Base-by-base conservation (phyloP, 1,140 invertebrate genomes). In the Macrosteles quadrilineatus region DNA sequence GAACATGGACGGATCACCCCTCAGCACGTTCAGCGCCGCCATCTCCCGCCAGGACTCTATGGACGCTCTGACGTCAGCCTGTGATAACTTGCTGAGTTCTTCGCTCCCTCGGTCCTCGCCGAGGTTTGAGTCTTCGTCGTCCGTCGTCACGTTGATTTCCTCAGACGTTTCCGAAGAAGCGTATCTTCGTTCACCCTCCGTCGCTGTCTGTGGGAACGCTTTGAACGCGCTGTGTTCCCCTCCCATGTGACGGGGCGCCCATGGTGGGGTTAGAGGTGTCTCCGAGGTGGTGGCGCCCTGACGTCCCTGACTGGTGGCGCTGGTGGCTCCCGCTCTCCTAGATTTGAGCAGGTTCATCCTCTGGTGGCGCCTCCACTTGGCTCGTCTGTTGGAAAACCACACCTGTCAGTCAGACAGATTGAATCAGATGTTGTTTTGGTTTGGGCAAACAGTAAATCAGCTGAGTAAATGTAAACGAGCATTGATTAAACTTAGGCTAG, bases 361-460 rank as follows among this genome's bases (percentile, higher is more conserved):
- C 81, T 96, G 94, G 82, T 96, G 94, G 76, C 95, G 91, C 81
- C 95, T 89, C 94, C 94, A 96, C 87, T 97, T 97, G 83, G 95
- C 95, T 85, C 95, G 91, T 92, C 95, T 94, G 90, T 97, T 96
- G 87, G 94, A 96, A 93, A 97, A 96, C 95, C 95, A 97, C 89
- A 97, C 94, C 95, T 96, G 88, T 81, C 80, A 83, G 81, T 59
- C 2, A 59, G 55, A 59, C 55, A 59, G 25, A 59, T n/a, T 30
- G 14, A 59, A 23, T 59, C 55, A 59, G 55, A 23, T 6, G 4
- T 36, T 14, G 14, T 36, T 36, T 14, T 36, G 32, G 4, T 14
- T 14, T 6, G 32, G 32, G 14, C 32, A 36, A n/a, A n/a, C n/a
- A n/a, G n/a, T n/a, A n/a, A n/a, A n/a, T n/a, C n/a, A n/a, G n/a